phyloP scores from a whole-genome alignment of 35 echinoderm and acorn worm species.

The Ophiothrix spiculata region DNA sequence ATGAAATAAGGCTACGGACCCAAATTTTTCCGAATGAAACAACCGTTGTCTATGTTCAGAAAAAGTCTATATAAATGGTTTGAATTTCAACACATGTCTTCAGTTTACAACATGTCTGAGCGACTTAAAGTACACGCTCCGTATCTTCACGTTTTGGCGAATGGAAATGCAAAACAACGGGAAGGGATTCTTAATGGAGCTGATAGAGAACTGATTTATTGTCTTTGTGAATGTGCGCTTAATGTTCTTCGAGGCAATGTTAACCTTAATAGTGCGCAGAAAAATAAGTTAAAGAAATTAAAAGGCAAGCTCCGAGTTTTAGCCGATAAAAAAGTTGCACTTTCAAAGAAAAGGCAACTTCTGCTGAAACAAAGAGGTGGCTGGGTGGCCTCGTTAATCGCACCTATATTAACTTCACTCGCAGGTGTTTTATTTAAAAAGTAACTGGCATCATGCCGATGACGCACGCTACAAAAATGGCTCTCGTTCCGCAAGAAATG shows the following conservation, averaged over 20 bases:
- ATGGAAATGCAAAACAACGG: slow-evolving; percentile 49
- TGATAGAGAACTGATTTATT: slow-evolving; percentile 39
- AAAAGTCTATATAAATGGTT: too few species aligned
- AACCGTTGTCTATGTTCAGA: not conserved
- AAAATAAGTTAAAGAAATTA: slow-evolving; percentile 33
- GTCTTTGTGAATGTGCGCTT: slow-evolving; percentile 52
- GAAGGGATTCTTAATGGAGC: slow-evolving; percentile 51
- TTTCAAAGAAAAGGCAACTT: slow-evolving; percentile 14
- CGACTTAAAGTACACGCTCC: slow-evolving; percentile 46
- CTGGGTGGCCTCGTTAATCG: slow-evolving; percentile 11
- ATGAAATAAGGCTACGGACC: slow-evolving; percentile 9
- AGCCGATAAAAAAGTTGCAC: slow-evolving; percentile 27
- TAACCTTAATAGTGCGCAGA: slow-evolving; percentile 28
- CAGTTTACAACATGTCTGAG: slow-evolving; percentile 33
- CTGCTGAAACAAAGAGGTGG: slow-evolving; percentile 42
- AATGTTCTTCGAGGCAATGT: slow-evolving; percentile 64
- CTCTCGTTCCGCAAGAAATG: slow-evolving; percentile 38
- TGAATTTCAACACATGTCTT: too few species aligned
- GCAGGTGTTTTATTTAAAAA: slow-evolving; percentile 1
- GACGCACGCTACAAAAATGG: slow-evolving; percentile 53
- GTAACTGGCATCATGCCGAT: not conserved
- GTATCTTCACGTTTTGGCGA: slow-evolving; percentile 53
- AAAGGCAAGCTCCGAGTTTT: slow-evolving; percentile 50
- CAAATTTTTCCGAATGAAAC: slow-evolving; percentile 29
- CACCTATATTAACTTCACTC: not conserved